phyloP scores from a whole-genome alignment of 2,797 vertebrate species.

The Epinephelus awoara region DNA sequence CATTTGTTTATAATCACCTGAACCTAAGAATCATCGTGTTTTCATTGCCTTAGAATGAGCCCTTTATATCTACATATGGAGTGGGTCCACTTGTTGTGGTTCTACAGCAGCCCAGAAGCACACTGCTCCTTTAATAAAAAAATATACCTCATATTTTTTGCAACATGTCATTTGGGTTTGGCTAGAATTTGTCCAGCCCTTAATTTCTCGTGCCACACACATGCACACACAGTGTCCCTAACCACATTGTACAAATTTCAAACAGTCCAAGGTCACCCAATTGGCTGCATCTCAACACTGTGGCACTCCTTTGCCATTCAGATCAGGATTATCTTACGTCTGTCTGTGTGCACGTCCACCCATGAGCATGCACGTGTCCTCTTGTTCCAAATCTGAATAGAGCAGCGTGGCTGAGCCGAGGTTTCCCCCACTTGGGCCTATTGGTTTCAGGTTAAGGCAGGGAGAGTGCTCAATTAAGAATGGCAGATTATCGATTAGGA shows the following conservation, averaged over 20 bases:
- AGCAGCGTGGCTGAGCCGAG: slow-evolving; percentile 12
- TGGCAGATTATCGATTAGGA: slow-evolving; percentile 63
- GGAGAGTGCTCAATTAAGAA: slow-evolving; percentile 61
- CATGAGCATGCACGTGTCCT: slow-evolving; percentile 25
- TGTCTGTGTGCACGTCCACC: slow-evolving; percentile 7
- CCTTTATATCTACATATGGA: no score
- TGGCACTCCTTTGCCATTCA: slow-evolving; percentile 28
- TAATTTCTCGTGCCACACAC: neutral
- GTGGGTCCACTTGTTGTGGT: no score
- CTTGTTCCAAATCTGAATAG: slow-evolving; percentile 34
- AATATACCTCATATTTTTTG: neutral
- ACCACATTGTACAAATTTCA: neutral
- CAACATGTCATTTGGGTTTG: neutral
- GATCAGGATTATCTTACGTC: slow-evolving; percentile 56
- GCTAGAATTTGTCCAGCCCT: neutral
- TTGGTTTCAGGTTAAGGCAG: slow-evolving; percentile 60
- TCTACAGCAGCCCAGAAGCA: no score
- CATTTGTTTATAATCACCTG: no score
- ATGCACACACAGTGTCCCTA: neutral
- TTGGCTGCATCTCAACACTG: slow-evolving; percentile 20
- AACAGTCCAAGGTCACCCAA: slow-evolving; percentile 42
- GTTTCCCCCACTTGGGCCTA: slow-evolving; percentile 37
- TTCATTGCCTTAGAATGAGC: no score
- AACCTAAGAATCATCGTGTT: no score
- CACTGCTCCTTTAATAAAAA: neutral